Conservation (phyloP, 1,140 invertebrate species). For the Drosophila bifasciata region DNA sequence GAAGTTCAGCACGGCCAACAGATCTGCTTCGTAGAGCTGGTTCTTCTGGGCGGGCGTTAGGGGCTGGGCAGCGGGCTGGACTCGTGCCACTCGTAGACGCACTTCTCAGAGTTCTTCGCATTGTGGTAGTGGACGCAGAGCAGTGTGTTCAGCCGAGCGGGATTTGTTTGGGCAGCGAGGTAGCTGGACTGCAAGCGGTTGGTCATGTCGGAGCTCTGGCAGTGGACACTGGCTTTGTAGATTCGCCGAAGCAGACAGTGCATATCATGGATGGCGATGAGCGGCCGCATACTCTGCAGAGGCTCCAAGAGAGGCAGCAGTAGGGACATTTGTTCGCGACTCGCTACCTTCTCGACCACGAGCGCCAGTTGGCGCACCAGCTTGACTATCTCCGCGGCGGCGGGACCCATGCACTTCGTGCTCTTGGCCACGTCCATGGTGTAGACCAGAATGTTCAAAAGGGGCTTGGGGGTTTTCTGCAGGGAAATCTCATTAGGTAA, state of each 20-base stretch:
- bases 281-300: slow-evolving; percentile 36
- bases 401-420: slow-evolving; percentile 44
- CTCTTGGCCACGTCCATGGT: slow-evolving; percentile 36
- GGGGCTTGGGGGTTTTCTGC: slow-evolving; percentile 18
- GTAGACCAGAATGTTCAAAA: slow-evolving; percentile 23
- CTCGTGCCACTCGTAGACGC: slow-evolving; percentile 47
- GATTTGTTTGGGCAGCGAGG: slow-evolving; percentile 25
- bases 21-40: slow-evolving; percentile 56
- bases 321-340: slow-evolving; percentile 24
- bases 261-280: slow-evolving; percentile 26
- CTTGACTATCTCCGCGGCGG: slow-evolving; percentile 31
- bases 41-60: slow-evolving; percentile 19
- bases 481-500: not conserved
- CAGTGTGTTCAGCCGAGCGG: slow-evolving; percentile 19
- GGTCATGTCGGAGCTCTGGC: slow-evolving; percentile 17
- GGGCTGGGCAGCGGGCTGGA: slow-evolving; percentile 22
- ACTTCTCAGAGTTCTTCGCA: slow-evolving; percentile 9
- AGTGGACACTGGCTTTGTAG: slow-evolving; percentile 46
- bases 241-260: slow-evolving; percentile 37
- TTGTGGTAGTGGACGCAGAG: slow-evolving; percentile 42
- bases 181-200: slow-evolving; percentile 33
- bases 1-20: slow-evolving; percentile 40
- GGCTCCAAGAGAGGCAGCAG: slow-evolving; percentile 32
- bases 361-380: slow-evolving; percentile 32
- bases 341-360: slow-evolving; percentile 29